phyloP scores from a whole-genome alignment of 1,140 invertebrate species.

The Sitodiplosis mosellana region DNA sequence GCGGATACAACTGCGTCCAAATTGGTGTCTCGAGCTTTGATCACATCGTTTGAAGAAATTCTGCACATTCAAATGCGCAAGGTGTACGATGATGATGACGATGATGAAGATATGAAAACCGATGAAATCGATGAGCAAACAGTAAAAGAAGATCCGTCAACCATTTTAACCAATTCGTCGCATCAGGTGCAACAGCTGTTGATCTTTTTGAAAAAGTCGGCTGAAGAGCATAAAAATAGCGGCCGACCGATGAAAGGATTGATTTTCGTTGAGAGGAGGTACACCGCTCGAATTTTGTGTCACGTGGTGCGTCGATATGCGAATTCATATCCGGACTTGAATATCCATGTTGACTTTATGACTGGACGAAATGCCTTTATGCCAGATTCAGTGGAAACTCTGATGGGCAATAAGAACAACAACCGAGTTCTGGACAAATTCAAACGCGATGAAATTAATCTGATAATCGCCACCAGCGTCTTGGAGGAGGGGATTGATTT shows the following conservation, averaged over 20 bases:
- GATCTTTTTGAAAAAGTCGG: constrained; percentile 31
- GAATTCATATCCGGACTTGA: constrained; percentile 21
- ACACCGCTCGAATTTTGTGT: constrained; percentile 58
- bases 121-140: constrained; percentile 8
- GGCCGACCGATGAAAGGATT: constrained; percentile 45
- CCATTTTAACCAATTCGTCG: too few relatives aligned
- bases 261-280: constrained; percentile 62
- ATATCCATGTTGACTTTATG: constrained; percentile 48
- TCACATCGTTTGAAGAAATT: constrained; percentile 11
- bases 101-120: constrained; percentile 21
- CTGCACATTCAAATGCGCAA: constrained; percentile 5
- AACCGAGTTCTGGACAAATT: constrained; percentile 31
- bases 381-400: constrained; percentile 9
- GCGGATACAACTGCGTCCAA: constrained; percentile 24
- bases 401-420: constrained; percentile 26
- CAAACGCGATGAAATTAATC: constrained; percentile 39
- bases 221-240: constrained; percentile 15
- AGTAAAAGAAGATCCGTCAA: too few relatives aligned
- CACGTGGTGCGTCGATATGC: constrained; percentile 41
- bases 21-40: constrained; percentile 23
- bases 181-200: constrained; percentile 26
- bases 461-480: constrained; percentile 62
- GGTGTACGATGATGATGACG: constrained; percentile 13
- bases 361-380: constrained; percentile 33
- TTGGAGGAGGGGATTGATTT: constrained; percentile 76